These are phyloP conservation scores for Drosophila subpulchrella DNA, from an alignment of 1,140 invertebrate genomes.

Conservation along the genomic window DNA sequence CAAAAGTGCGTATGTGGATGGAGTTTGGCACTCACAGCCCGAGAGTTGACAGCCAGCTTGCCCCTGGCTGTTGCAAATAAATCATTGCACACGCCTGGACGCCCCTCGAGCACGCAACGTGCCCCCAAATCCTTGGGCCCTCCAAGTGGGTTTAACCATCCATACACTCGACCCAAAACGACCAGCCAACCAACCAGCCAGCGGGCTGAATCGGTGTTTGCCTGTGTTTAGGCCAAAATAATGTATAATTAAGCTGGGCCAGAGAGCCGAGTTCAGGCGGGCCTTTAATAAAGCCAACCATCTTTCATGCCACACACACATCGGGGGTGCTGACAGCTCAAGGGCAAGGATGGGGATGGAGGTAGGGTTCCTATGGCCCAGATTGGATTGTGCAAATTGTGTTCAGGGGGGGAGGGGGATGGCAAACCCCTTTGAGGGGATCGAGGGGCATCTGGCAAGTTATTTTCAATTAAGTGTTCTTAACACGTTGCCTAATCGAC, in stretches of 20 bases:
- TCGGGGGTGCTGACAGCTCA: constrained; percentile 25
- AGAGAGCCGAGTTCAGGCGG: constrained; percentile 23
- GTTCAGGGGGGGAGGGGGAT: neutral
- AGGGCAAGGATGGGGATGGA: constrained; percentile 2
- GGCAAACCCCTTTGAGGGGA: neutral
- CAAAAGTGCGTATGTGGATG: constrained; percentile 32
- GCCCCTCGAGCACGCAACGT: constrained; percentile 52
- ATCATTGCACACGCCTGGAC: constrained; percentile 64
- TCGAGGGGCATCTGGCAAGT: constrained; percentile 27
- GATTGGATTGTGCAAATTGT: neutral
- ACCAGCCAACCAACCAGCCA: constrained; percentile 1
- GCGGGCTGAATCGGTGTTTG: constrained; percentile 18
- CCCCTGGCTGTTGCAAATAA: constrained; percentile 53
- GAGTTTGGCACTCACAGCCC: constrained; percentile 17
- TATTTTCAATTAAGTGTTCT: constrained; percentile 61
- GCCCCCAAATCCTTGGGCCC: constrained; percentile 12
- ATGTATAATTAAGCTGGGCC: constrained; percentile 56
- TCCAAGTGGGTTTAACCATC: constrained; percentile 3
- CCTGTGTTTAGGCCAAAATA: constrained; percentile 53
- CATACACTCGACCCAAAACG: neutral
- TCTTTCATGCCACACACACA: constrained; percentile 46
- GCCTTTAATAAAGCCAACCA: constrained; percentile 55
- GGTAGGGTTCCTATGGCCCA: neutral
- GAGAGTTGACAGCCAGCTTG: constrained; percentile 47
- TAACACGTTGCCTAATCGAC: constrained; percentile 49